phyloP scores from a whole-genome alignment of 2,113 vertebrate genomes.

The Grantiella picta region DNA sequence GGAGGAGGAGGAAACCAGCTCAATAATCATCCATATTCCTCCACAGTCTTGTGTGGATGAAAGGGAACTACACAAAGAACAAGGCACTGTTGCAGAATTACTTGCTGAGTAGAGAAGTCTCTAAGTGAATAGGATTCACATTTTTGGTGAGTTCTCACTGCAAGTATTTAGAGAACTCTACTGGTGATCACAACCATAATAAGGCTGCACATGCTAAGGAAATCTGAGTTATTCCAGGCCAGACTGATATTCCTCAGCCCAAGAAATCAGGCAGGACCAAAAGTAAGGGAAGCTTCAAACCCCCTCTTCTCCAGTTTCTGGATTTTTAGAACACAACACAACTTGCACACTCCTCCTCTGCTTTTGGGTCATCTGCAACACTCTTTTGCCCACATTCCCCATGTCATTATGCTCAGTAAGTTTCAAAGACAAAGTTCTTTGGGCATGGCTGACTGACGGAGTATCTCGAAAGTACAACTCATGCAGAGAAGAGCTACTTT shows the following conservation, averaged over 20 bases:
- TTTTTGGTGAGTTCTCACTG: background rate
- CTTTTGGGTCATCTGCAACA: background rate
- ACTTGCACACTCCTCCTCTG: background rate
- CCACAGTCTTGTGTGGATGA: background rate
- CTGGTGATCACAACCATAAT: background rate
- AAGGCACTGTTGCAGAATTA: background rate
- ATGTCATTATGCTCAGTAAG: fast-evolving
- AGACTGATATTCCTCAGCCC: background rate
- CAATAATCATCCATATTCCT: background rate
- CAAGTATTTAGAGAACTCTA: background rate
- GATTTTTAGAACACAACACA: background rate
- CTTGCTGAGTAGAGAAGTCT: background rate
- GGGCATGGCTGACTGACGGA: background rate
- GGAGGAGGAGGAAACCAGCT: background rate
- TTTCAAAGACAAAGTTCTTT: background rate
- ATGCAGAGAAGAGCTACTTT: background rate
- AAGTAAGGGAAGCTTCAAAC: background rate
- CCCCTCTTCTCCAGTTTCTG: background rate
- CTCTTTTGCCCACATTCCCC: background rate
- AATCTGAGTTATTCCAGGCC: background rate
- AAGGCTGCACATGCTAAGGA: fast-evolving
- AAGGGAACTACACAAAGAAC: background rate
- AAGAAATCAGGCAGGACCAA: background rate
- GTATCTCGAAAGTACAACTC: background rate
- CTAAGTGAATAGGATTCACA: background rate